Percentiles rank a stretch among this genome's conserved stretches.
Evolutionary conservation across 2,113 vertebrate species (phyloP).

Genomic region (Oreocharis arfaki): DNA sequence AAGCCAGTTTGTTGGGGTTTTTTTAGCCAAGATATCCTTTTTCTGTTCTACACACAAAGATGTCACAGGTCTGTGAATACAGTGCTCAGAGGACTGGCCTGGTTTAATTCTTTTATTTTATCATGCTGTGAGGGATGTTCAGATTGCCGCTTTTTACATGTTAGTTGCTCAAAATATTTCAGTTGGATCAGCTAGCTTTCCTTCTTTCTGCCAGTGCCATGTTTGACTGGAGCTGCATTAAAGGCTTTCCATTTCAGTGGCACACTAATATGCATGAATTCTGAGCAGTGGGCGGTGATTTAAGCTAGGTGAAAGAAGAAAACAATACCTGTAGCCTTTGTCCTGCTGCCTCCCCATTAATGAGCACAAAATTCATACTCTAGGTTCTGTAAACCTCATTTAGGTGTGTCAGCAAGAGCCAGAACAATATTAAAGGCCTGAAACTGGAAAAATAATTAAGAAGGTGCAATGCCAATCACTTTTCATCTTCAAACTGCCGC

Average conservation of each 20-base stretch:
- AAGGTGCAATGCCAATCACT: conserved; percentile 58
- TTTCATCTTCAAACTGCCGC: conserved; percentile 62
- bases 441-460: conserved; percentile 70
- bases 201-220: neutral
- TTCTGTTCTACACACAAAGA: neutral
- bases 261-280: neutral
- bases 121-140: neutral
- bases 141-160: neutral
- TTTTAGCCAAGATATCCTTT: neutral
- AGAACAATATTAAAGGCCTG: conserved; percentile 46
- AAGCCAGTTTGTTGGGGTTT: neutral
- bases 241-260: conserved; percentile 11
- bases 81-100: neutral
- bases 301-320: conserved; percentile 8
- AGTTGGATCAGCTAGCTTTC: neutral
- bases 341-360: conserved; percentile 37
- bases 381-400: conserved; percentile 57
- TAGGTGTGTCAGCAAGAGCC: conserved; percentile 56
- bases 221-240: neutral
- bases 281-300: neutral
- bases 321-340: neutral
- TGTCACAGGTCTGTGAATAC: neutral
- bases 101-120: neutral
- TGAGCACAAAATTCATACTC: conserved; percentile 48
- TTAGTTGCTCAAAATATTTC: neutral